Evolutionary conservation across 2,113 vertebrate genomes (phyloP).

Genomic region (Zonotrichia leucophrys): DNA sequence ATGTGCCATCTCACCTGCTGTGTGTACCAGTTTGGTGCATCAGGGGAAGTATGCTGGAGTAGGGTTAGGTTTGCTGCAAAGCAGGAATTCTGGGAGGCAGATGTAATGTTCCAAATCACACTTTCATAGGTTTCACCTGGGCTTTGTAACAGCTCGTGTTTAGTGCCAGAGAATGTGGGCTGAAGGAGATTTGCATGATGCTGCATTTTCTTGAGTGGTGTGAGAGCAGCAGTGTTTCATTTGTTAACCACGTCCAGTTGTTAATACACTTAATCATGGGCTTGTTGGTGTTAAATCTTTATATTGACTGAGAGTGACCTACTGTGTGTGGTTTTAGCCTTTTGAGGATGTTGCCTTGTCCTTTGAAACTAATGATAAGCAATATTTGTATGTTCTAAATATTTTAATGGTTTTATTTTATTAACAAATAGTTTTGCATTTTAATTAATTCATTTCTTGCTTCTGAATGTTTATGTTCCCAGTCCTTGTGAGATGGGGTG

Average conservation of each 20-base stretch:
- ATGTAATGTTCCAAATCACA: background rate
- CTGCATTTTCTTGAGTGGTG: background rate
- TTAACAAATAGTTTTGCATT: background rate
- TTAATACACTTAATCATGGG: background rate
- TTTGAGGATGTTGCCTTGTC: background rate
- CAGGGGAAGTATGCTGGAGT: background rate
- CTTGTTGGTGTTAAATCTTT: background rate
- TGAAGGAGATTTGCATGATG: background rate
- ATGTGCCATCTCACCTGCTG: background rate
- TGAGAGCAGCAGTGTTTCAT: background rate
- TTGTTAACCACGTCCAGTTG: background rate
- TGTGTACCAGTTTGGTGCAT: background rate
- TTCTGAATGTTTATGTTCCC: background rate
- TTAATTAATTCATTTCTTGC: background rate
- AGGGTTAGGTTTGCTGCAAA: background rate
- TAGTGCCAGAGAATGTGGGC: background rate
- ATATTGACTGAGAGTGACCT: background rate
- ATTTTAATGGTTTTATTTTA: background rate
- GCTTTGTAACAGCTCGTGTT: background rate
- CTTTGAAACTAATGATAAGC: background rate
- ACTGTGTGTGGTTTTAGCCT: background rate
- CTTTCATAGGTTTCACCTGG: background rate
- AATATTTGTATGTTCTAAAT: background rate
- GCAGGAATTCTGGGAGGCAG: background rate
- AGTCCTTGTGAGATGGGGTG: background rate